Base-by-base conservation (phyloP, 2,797 vertebrate genomes). In the Chaenodraco wilsoni region DNA sequence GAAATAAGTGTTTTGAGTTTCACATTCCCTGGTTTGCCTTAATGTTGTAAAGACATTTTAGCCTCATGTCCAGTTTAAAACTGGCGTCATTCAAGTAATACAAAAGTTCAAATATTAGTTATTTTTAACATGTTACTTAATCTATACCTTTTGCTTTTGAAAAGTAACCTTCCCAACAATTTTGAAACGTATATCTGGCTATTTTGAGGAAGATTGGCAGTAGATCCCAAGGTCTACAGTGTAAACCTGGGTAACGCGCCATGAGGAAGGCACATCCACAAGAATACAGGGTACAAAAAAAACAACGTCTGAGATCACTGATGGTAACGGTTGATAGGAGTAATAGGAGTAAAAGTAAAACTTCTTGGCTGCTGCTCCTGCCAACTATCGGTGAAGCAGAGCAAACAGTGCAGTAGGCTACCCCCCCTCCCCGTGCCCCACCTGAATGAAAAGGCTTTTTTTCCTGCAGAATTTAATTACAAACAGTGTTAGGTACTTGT, bases 401-500 rank as follows among this genome's bases (percentile, higher is more conserved):
- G 69, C 44, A 65, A 80, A 75, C 74, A 52, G 33, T 23, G 51
- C 70, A 62, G 33, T 37, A 9, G 33, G 33, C 6, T 37, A 9
- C 33, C 33, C 60, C 27, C 62, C 44, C 52, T 9, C 41, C 56
- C 23, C 9, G 45, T 14, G n/a, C 15, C 68, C 76, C 11, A 45
- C 59, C 65, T 68, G 77, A 75, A 64, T 66, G 71, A 83, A 78
- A 81, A 83, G 62, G 65, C 55, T 78, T 88, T 82, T 77, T 77
- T 37, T 8, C 7, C 33, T 76, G 72, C 78, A 77, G 79, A 61
- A 61, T 81, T 82, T 86, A 83, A 92, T 89, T 85, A 82, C 58
- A 84, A 89, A 73, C 57, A 77, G 58, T 19, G 4, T 80, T 69
- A 79, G 67, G 64, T 71, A 51, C 66, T 60, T 62, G 31, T 58